Conservation (phyloP, 2,888 invertebrate species). For the Tubulanus polymorphus region DNA sequence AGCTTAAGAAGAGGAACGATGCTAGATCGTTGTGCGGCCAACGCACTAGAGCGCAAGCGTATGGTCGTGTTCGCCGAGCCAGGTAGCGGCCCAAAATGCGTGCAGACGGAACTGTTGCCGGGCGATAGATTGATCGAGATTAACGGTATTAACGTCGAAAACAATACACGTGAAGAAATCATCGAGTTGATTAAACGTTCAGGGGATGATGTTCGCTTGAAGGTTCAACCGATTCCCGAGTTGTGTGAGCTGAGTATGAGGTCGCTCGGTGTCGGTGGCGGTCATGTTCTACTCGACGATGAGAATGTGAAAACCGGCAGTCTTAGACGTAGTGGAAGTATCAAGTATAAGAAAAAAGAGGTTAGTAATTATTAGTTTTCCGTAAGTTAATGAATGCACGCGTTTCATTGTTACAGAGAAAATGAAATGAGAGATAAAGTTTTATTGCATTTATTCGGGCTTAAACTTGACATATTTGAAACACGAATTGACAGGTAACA, state of each 20-base stretch:
- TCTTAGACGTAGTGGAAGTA: slow-evolving; percentile 70
- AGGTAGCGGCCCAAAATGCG: slow-evolving; percentile 65
- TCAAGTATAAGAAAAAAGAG: slow-evolving; percentile 37
- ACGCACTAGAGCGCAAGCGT: slow-evolving; percentile 58
- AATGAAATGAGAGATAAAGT: too few relatives aligned
- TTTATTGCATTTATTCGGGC: too few relatives aligned
- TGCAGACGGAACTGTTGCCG: slow-evolving; percentile 81
- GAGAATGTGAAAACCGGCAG: slow-evolving; percentile 71
- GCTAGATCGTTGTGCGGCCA: slow-evolving; percentile 53
- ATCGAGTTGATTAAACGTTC: slow-evolving; percentile 74
- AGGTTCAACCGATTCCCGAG: slow-evolving; percentile 92
- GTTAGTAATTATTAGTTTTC: not conserved
- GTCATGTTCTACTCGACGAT: slow-evolving; percentile 63
- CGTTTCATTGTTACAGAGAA: too few relatives aligned
- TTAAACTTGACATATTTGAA: too few relatives aligned
- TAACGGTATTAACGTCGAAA: slow-evolving; percentile 80
- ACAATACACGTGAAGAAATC: slow-evolving; percentile 81
- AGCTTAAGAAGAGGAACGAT: slow-evolving; percentile 84
- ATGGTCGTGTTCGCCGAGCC: slow-evolving; percentile 89
- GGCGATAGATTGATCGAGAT: slow-evolving; percentile 91
- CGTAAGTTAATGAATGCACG: too few relatives aligned
- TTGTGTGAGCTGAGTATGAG: slow-evolving; percentile 82
- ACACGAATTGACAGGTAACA: too few relatives aligned
- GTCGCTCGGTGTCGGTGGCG: slow-evolving; percentile 67
- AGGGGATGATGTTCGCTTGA: slow-evolving; percentile 62